A percentile compares a stretch with the other conserved stretches of the same genome.
Evolutionary conservation across 1,140 invertebrate species (phyloP).

Genomic region (Medauroidea extradentata): DNA sequence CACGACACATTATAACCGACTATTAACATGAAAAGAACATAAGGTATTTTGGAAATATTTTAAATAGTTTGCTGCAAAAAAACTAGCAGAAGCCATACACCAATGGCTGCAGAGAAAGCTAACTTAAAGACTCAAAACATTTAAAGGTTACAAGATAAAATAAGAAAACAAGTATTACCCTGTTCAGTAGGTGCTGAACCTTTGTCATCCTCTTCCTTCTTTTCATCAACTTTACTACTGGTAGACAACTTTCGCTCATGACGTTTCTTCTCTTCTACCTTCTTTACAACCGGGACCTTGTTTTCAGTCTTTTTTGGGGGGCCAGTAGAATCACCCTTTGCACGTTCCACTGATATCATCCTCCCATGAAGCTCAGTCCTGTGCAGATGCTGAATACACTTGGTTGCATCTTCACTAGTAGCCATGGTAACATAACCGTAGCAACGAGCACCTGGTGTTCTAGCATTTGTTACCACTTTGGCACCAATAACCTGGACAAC

Average conservation of each 20-base stretch:
- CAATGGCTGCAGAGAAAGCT: too few relatives aligned
- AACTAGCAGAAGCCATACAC: too few relatives aligned
- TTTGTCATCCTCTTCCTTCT: slow-evolving; percentile 24
- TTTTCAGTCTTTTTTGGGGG: slow-evolving; percentile 18
- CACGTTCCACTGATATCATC: slow-evolving; percentile 88
- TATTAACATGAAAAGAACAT: too few relatives aligned
- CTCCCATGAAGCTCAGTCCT: slow-evolving; percentile 87
- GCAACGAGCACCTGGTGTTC: slow-evolving; percentile 83
- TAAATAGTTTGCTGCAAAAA: too few relatives aligned
- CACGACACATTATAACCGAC: too few relatives aligned
- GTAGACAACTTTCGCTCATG: slow-evolving; percentile 8
- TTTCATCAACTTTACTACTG: slow-evolving; percentile 8
- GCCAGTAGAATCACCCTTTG: slow-evolving; percentile 28
- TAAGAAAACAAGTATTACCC: not conserved
- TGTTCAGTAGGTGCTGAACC: slow-evolving; percentile 9
- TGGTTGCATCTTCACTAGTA: slow-evolving; percentile 78
- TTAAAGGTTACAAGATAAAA: too few relatives aligned
- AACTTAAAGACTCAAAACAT: too few relatives aligned
- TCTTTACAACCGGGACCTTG: slow-evolving; percentile 9
- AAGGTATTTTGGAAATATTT: too few relatives aligned
- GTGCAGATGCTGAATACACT: slow-evolving; percentile 85
- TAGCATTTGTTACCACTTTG: slow-evolving; percentile 93
- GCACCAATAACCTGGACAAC: slow-evolving; percentile 76
- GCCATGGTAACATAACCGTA: slow-evolving; percentile 95
- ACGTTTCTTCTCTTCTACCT: slow-evolving; percentile 20